Conservation (phyloP, 1,140 invertebrate species). For the Cotesia glomerata region DNA sequence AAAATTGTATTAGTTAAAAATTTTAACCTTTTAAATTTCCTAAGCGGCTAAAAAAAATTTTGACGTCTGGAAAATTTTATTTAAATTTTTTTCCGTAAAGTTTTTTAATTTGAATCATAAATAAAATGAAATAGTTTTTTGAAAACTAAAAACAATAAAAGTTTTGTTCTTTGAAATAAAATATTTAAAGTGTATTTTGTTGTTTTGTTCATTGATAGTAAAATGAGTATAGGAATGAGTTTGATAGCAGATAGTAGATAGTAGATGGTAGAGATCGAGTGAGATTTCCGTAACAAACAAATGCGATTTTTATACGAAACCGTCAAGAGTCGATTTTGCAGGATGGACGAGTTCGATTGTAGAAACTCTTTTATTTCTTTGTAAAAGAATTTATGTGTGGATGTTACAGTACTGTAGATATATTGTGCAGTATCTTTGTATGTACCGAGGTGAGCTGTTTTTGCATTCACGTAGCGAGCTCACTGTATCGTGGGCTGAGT, state of each 20-base stretch:
- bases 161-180: background rate
- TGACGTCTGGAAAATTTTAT: too few relatives aligned
- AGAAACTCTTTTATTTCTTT: slow-evolving; percentile 19
- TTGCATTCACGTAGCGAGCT: too few relatives aligned
- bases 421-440: background rate
- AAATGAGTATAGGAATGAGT: too few relatives aligned
- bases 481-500: too few relatives aligned
- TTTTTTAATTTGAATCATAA: too few relatives aligned
- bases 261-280: too few relatives aligned
- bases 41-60: too few relatives aligned
- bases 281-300: slow-evolving; percentile 21
- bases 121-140: background rate
- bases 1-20: too few relatives aligned
- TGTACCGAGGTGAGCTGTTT: background rate
- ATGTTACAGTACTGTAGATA: background rate
- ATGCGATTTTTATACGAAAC: slow-evolving; percentile 22
- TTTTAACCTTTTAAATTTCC: too few relatives aligned
- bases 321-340: slow-evolving; percentile 16
- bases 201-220: background rate
- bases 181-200: background rate
- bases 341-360: slow-evolving; percentile 22
- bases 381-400: slow-evolving; percentile 21
- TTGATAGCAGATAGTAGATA: too few relatives aligned
- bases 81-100: too few relatives aligned
- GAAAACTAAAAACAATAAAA: slow-evolving; percentile 1